phyloP scores from a whole-genome alignment of 2,113 vertebrate genomes.

The Oceanites oceanicus region DNA sequence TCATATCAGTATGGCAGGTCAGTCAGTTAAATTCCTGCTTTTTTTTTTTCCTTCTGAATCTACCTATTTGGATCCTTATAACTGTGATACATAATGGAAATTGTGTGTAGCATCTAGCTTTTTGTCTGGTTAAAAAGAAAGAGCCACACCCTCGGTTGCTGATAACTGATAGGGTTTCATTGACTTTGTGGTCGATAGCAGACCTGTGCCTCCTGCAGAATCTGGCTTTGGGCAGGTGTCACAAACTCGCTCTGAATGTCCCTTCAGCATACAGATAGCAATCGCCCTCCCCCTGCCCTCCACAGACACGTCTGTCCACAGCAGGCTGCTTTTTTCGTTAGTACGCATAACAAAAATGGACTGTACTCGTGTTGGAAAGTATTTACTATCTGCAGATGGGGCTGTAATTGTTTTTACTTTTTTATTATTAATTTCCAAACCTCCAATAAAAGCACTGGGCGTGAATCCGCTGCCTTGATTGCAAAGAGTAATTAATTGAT shows the following conservation, averaged over 20 bases:
- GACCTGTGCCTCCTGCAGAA: background rate
- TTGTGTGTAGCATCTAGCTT: background rate
- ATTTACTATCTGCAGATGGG: background rate
- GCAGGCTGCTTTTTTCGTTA: background rate
- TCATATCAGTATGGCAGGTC: background rate
- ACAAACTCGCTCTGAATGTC: background rate
- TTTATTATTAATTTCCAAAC: background rate
- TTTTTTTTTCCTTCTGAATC: background rate
- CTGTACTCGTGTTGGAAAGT: background rate
- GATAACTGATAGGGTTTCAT: background rate
- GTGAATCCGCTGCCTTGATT: background rate
- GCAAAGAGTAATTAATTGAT: background rate
- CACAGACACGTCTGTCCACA: fast-evolving
- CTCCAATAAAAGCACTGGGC: background rate
- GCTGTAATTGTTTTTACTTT: background rate
- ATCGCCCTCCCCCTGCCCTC: background rate
- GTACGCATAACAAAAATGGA: background rate
- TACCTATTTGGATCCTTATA: background rate
- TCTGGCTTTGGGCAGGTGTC: background rate
- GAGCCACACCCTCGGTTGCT: background rate
- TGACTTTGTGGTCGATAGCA: background rate
- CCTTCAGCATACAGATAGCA: background rate
- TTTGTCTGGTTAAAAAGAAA: background rate
- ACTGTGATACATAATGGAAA: background rate
- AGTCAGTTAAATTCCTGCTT: background rate